These are phyloP conservation scores for Lithophane ornitopus DNA, from an alignment of 2,888 invertebrate genomes.

Conservation along the genomic window DNA sequence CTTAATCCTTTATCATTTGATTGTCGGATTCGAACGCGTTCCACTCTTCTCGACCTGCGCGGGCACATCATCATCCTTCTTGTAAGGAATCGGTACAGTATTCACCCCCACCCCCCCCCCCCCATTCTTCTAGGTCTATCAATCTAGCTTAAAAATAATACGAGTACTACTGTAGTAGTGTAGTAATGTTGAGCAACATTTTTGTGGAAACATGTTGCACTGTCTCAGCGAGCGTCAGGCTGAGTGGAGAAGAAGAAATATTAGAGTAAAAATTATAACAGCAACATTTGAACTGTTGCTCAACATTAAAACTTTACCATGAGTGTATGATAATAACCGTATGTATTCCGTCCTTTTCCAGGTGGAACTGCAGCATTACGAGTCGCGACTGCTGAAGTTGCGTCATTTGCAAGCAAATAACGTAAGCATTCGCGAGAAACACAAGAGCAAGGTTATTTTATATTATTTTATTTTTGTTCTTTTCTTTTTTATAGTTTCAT, in stretches of 20 bases:
- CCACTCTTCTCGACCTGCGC: neutral
- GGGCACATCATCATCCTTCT: neutral
- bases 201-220: neutral
- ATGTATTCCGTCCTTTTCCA: slow-evolving; percentile 71
- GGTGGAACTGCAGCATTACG: slow-evolving; percentile 96
- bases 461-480: slow-evolving; percentile 48
- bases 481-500: neutral
- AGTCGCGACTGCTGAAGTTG: slow-evolving; percentile 95
- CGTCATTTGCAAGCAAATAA: slow-evolving; percentile 96
- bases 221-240: too few relatives aligned
- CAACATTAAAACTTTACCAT: neutral
- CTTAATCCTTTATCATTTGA: neutral
- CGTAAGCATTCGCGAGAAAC: slow-evolving; percentile 93
- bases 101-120: neutral
- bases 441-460: slow-evolving; percentile 89
- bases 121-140: neutral
- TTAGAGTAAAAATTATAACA: neutral
- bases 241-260: neutral
- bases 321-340: neutral
- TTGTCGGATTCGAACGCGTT: neutral
- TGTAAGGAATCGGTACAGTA: neutral
- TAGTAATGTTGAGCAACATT: neutral
- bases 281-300: neutral
- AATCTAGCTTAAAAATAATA: too few relatives aligned
- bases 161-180: too few relatives aligned